Percentiles rank a stretch among this genome's conserved stretches.
Conservation (phyloP, 2,888 invertebrate genomes). For the Chrysodeixis includens region DNA sequence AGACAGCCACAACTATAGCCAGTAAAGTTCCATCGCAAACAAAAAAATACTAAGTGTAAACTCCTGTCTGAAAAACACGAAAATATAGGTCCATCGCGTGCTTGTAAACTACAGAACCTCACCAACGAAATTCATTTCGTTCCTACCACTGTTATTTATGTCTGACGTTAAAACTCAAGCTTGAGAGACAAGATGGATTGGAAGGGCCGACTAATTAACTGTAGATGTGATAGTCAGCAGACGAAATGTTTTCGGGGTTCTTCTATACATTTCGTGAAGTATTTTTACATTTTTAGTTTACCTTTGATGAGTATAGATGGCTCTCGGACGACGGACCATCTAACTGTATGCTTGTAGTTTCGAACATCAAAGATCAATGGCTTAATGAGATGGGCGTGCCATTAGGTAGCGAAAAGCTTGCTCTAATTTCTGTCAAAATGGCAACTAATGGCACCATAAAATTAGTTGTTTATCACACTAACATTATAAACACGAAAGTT, state of each 20-base stretch:
- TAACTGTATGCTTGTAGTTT: neutral
- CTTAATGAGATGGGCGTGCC: neutral
- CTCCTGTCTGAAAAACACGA: neutral
- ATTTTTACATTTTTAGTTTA: neutral
- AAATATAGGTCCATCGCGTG: neutral
- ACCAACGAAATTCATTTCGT: neutral
- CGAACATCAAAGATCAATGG: neutral
- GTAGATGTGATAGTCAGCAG: slow-evolving; percentile 38
- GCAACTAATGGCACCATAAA: too few species aligned
- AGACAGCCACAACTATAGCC: too few species aligned
- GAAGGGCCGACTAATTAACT: slow-evolving; percentile 43
- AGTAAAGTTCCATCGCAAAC: neutral
- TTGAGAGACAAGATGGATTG: slow-evolving; percentile 31
- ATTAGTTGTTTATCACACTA: too few species aligned
- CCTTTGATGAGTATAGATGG: slow-evolving; percentile 39
- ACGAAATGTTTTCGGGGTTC: slow-evolving; percentile 32
- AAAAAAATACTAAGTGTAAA: neutral
- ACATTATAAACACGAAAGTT: too few species aligned
- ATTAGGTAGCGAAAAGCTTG: neutral
- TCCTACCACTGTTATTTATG: slow-evolving; percentile 33
- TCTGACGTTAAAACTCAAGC: slow-evolving; percentile 4
- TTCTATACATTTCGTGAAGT: slow-evolving; percentile 24
- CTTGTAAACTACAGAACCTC: neutral
- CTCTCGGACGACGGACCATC: neutral
- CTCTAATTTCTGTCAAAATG: neutral